Base-by-base conservation (phyloP, 1,140 invertebrate genomes). In the Lanistes nyassanus region DNA sequence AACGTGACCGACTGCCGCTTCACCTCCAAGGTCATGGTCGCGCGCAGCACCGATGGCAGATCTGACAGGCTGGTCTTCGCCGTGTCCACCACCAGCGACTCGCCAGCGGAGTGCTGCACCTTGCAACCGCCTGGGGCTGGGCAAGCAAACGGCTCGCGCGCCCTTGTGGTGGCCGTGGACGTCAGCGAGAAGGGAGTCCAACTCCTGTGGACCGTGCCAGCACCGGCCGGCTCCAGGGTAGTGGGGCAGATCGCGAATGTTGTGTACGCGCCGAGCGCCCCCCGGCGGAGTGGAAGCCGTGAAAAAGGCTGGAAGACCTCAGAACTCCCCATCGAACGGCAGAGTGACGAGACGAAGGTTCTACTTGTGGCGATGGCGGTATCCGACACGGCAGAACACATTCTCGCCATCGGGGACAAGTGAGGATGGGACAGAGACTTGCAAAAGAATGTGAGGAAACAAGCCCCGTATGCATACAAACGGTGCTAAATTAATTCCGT, bases 11-110 rank as follows among this genome's bases (percentile, higher is more conserved):
- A 39, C 7, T 70, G 68, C 51, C 68, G 53, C 26, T 16, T 70
- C 68, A 70, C 68, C 51, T 70, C 68, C 53, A 70, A 70, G 29
- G 68, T 70, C 51, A 70, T 70, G 68, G 68, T 70, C 51, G 34
- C 68, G 3, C 26, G 29, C 21, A 58, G 68, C 53, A 1, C 34
- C 19, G 53, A 70, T 7, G 34, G 34, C 29, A 56, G 4, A 0
- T 29, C 26, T 0, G 68, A 70, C 29, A 26, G 68, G 31, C 53
- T 70, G 47, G 68, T 70, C 2, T 70, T 70, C 21, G 68, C 51
- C 11, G 29, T 56, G 68, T 1, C 68, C 21, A 7, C 5, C 23
- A 9, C 29, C 56, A 5, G 56, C 56, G 29, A 29, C 13, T 3
- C 13, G 19, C n/a, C 13, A 29, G 6, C 16, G 13, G 42, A 6